Base-by-base conservation (phyloP, 2,113 vertebrate species). In the Alaudala cheleensis region DNA sequence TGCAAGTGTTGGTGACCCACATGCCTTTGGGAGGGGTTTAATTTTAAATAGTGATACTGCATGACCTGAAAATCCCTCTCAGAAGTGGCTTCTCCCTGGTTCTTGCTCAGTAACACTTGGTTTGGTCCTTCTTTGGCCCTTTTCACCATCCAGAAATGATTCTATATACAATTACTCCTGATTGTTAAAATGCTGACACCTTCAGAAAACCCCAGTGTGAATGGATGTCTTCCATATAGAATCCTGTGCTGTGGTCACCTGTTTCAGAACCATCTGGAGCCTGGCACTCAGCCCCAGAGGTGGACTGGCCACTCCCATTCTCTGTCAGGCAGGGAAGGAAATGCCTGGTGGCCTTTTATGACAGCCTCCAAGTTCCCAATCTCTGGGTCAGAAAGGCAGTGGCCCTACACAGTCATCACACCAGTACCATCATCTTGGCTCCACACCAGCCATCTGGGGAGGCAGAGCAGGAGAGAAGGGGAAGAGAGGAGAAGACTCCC, bases 371-470 rank as follows among this genome's bases (percentile, higher is more conserved):
- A 76, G 57, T 82, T 95, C 61, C 61, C 13, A 3, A 0, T 45
- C n/a, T 71, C 39, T 91, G 86, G 85, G 83, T 92, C 86, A 92
- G 83, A 94, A 88, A 79, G 53, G 56, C 89, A 70, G 83, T 49
- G 53, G 57, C 72, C 78, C 77, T 91, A 81, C 73, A 74, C 74
- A 78, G 88, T 70, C 72, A 89, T 84, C 47, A 40, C 77, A 65
- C 11, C 23, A 51, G 45, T 69, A 45, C 64, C 88, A 83, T 91
- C 92, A 77, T 49, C 88, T 94, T 77, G 69, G 90, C 85, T 77
- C 28, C 47, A 37, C 61, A 81, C 8, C 65, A 89, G 61, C 42
- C 37, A 34, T 51, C 58, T 54, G 39, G 69, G 57, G 21, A 54
- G 50, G n/a, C 60, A 92, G 56, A 61, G 69, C 40, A 74, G 60